Evolutionary conservation across 2,888 invertebrate genomes (phyloP).

Genomic region (Podabrus alpinus): DNA sequence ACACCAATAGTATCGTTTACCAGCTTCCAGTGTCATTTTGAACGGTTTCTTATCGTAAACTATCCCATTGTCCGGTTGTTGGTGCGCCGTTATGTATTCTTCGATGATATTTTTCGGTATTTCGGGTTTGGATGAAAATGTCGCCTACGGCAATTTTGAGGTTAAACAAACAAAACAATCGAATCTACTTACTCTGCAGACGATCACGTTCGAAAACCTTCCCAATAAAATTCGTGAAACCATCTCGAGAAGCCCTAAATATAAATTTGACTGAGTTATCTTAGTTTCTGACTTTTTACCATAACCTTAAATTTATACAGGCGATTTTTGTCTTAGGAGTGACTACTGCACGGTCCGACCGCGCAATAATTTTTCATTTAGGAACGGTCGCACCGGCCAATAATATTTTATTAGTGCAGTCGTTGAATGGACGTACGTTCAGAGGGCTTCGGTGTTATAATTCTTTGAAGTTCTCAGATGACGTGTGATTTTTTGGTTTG

Average conservation of each 20-base stretch:
- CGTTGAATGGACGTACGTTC: too few relatives aligned
- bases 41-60: slow-evolving; percentile 91
- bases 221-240: background rate
- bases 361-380: too few relatives aligned
- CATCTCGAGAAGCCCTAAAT: background rate
- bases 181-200: background rate
- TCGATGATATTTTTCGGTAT: slow-evolving; percentile 71
- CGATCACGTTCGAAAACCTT: background rate
- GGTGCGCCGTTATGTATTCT: slow-evolving; percentile 62
- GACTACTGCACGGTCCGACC: too few relatives aligned
- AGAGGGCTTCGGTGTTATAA: too few relatives aligned
- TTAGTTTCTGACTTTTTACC: background rate
- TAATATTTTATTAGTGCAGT: too few relatives aligned
- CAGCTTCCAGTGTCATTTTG: slow-evolving; percentile 71
- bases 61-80: slow-evolving; percentile 73
- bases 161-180: background rate
- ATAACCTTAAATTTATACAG: background rate
- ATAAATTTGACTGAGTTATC: background rate
- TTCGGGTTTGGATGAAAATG: slow-evolving; percentile 49
- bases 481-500: too few relatives aligned
- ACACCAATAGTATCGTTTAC: slow-evolving; percentile 83
- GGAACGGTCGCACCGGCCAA: too few relatives aligned
- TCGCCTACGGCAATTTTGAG: slow-evolving; percentile 13
- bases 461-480: too few relatives aligned
- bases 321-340: background rate